A percentile compares a stretch with the other conserved stretches of the same genome.
Evolutionary conservation across 2,888 invertebrate genomes (phyloP).

Genomic region (Linyphia triangularis): DNA sequence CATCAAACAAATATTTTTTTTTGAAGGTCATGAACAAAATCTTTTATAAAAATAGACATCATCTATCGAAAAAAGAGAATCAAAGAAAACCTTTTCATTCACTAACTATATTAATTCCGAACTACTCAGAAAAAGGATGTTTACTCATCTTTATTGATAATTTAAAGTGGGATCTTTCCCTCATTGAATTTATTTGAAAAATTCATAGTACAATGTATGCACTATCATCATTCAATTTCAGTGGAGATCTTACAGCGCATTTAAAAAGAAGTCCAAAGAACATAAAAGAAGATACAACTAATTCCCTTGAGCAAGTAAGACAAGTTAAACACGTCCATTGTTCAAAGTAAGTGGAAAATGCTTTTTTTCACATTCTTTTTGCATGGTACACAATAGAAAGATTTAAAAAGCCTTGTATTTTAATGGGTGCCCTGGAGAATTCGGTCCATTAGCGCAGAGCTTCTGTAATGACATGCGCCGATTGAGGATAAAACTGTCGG

Average conservation of each 20-base stretch:
- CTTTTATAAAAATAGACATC: too few species aligned
- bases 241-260: background rate
- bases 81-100: too few species aligned
- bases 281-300: background rate
- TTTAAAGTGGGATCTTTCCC: too few species aligned
- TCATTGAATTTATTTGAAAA: background rate
- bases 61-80: too few species aligned
- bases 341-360: conserved; percentile 66
- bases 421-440: conserved; percentile 72
- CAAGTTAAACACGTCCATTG: conserved; percentile 67
- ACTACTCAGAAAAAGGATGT: background rate
- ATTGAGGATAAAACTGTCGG: conserved; percentile 71
- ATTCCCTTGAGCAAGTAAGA: conserved; percentile 56
- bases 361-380: conserved; percentile 46
- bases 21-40: too few species aligned
- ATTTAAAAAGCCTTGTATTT: conserved; percentile 33
- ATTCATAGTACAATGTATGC: background rate
- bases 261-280: background rate
- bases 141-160: background rate
- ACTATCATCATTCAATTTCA: conserved; percentile 5
- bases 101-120: background rate
- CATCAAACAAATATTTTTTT: too few species aligned
- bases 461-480: conserved; percentile 72
- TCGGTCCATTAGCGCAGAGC: conserved; percentile 61
- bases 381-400: conserved; percentile 47